A percentile compares a stretch with the other conserved stretches of the same genome.
These are phyloP conservation scores for Lophotis ruficrista DNA, from an alignment of 2,113 vertebrate species.

Conservation along the genomic window DNA sequence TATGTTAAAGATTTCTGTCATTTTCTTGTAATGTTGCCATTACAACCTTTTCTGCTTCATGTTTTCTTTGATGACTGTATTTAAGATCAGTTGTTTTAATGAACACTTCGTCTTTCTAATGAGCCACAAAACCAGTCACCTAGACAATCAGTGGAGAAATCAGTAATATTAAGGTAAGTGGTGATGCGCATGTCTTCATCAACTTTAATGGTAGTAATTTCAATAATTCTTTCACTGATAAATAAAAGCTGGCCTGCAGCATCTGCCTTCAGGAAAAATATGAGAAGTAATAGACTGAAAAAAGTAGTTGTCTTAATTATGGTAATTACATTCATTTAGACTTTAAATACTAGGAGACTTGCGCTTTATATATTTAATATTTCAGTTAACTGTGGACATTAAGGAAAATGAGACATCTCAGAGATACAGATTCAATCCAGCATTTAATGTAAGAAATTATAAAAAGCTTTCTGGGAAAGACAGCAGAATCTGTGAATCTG, in stretches of 20 bases:
- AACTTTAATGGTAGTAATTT: constrained; percentile 35
- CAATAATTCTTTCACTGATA: constrained; percentile 28
- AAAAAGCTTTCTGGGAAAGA: not conserved
- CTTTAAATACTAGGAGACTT: constrained; percentile 14
- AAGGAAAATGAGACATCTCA: not conserved
- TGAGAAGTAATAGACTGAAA: not conserved
- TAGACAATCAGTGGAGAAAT: not conserved
- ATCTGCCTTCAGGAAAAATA: constrained; percentile 35
- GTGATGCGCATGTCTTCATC: not conserved
- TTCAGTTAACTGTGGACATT: not conserved
- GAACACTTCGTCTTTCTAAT: not conserved
- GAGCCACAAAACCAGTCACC: not conserved
- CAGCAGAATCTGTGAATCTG: not conserved
- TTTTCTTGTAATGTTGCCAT: not conserved
- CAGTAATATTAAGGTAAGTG: not conserved
- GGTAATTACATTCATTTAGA: constrained; percentile 22
- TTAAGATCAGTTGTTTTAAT: not conserved
- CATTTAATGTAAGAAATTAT: not conserved
- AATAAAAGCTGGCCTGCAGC: not conserved
- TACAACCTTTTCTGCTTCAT: not conserved
- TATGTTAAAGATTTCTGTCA: not conserved
- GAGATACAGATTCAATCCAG: not conserved
- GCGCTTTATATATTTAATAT: not conserved
- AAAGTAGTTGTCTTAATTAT: constrained; percentile 18
- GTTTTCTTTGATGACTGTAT: not conserved